Conservation (phyloP, 2,888 invertebrate genomes). For the Caenorhabditis sinica region DNA sequence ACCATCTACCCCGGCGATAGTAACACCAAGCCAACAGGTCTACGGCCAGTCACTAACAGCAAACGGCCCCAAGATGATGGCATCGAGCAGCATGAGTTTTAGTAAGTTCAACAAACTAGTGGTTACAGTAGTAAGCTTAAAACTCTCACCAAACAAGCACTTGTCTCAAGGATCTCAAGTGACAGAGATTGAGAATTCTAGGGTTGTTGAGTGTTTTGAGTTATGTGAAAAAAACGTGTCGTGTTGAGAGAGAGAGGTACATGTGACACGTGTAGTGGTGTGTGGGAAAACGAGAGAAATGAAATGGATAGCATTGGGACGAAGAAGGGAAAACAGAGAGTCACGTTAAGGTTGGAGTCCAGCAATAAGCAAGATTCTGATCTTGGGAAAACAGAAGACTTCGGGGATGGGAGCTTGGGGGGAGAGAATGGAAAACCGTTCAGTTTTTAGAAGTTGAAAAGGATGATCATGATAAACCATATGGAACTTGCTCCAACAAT, state of each 20-base stretch:
- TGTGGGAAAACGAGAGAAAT: neutral
- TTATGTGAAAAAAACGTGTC: neutral
- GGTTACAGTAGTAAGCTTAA: neutral
- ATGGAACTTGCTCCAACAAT: too few species aligned
- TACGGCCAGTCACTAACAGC: constrained; percentile 48
- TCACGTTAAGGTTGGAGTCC: too few species aligned
- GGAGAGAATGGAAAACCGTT: too few species aligned
- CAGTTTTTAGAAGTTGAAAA: too few species aligned
- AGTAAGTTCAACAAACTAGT: constrained; percentile 63
- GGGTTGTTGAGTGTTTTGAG: neutral
- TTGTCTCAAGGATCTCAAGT: neutral
- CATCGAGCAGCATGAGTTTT: constrained; percentile 75
- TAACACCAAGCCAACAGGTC: constrained; percentile 23
- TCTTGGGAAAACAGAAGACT: too few species aligned
- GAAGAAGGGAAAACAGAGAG: neutral
- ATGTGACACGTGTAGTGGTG: neutral
- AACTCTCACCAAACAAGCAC: neutral
- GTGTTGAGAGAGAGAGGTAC: neutral
- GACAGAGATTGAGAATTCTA: neutral
- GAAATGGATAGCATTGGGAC: neutral
- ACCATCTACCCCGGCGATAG: constrained; percentile 38
- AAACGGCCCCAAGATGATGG: constrained; percentile 56
- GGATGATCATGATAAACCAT: too few species aligned
- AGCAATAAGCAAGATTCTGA: too few species aligned
- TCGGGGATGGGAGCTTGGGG: too few species aligned